Evolutionary conservation across 2,888 invertebrate genomes (phyloP).

Genomic region (Melanotus villosus): DNA sequence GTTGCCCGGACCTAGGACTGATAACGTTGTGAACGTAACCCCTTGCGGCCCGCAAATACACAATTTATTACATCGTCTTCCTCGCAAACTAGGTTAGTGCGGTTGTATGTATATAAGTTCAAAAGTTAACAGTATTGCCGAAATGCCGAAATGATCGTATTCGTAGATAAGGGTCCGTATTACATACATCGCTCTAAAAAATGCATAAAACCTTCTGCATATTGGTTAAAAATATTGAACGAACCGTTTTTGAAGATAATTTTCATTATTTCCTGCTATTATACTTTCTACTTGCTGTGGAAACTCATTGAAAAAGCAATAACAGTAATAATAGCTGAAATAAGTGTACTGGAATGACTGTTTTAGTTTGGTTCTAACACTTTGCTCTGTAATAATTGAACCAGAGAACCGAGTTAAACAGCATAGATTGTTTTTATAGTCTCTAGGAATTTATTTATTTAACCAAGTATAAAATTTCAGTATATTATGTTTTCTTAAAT

Average conservation of each 20-base stretch:
- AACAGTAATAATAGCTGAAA: neutral
- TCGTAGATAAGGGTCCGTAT: neutral
- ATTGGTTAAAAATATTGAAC: neutral
- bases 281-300: neutral
- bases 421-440: neutral
- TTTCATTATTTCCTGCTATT: neutral
- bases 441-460: neutral
- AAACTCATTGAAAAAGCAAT: neutral
- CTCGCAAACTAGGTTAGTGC: constrained; percentile 58
- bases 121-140: neutral
- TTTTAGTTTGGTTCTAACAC: neutral
- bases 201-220: neutral
- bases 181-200: neutral
- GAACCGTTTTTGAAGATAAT: neutral
- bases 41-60: constrained; percentile 61
- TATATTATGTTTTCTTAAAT: too few species aligned
- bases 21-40: constrained; percentile 50
- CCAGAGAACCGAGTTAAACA: neutral
- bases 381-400: neutral
- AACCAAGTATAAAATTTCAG: too few species aligned
- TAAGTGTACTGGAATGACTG: constrained; percentile 4
- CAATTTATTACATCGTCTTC: constrained; percentile 60
- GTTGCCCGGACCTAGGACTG: constrained; percentile 54
- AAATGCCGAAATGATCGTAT: neutral
- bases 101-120: constrained; percentile 40